Conservation (phyloP, 2,888 invertebrate genomes). For the Caenorhabditis imperialis region DNA sequence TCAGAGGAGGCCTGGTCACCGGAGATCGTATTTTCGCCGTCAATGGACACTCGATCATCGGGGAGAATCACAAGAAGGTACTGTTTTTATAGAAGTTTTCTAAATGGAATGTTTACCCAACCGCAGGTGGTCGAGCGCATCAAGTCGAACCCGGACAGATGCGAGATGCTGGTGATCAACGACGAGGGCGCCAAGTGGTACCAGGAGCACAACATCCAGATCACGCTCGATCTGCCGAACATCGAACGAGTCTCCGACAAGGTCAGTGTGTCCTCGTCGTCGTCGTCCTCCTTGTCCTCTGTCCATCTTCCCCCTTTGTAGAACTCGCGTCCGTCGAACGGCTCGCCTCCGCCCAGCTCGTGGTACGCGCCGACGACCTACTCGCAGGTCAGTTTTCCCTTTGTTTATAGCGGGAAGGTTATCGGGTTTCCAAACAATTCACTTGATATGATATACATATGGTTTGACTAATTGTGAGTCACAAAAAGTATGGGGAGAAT, state of each 20-base stretch:
- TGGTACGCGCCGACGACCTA: conserved; percentile 62
- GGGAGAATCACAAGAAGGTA: conserved; percentile 74
- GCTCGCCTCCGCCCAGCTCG: conserved; percentile 59
- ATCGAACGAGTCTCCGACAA: conserved; percentile 38
- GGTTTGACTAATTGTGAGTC: not conserved
- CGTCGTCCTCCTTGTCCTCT: too few species aligned
- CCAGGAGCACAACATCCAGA: conserved; percentile 69
- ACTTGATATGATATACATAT: not conserved
- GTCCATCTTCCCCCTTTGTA: not conserved
- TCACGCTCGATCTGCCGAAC: conserved; percentile 66
- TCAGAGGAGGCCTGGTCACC: conserved; percentile 67
- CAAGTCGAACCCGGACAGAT: conserved; percentile 81
- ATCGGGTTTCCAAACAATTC: not conserved
- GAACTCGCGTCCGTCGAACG: conserved; percentile 31
- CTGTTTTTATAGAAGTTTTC: not conserved
- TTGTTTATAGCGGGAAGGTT: too few species aligned
- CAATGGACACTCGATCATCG: conserved; percentile 73
- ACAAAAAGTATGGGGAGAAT: not conserved
- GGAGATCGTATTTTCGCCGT: conserved; percentile 78
- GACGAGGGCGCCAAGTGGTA: conserved; percentile 85
- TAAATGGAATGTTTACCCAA: too few species aligned
- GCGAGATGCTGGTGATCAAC: conserved; percentile 89
- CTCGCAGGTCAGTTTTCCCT: conserved; percentile 40
- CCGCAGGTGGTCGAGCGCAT: conserved; percentile 74
- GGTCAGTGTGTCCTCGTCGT: conserved; percentile 21